Evolutionary conservation across 2,113 vertebrate species (phyloP).

Genomic region (Callopanchax toddi): DNA sequence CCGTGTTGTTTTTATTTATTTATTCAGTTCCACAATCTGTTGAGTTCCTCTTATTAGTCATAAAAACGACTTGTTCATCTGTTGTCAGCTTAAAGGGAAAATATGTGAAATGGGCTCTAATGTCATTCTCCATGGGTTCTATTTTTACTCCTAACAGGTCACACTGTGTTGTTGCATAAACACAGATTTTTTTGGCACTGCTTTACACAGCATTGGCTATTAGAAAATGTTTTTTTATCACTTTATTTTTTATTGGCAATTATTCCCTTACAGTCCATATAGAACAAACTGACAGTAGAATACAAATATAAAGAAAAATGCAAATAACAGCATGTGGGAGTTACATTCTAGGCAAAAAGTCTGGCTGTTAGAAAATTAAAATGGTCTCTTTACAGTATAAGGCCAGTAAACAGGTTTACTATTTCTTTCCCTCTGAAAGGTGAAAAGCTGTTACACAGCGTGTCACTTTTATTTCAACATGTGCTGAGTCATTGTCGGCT

Average conservation of each 20-base stretch:
- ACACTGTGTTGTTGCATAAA: too few species aligned
- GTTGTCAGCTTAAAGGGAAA: background rate
- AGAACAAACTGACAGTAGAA: too few species aligned
- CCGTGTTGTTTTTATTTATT: background rate
- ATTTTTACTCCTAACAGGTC: background rate
- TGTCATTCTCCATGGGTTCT: background rate
- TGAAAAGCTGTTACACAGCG: background rate
- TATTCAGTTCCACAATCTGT: background rate
- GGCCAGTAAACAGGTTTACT: background rate
- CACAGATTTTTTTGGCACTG: background rate
- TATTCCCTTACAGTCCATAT: too few species aligned
- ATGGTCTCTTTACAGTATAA: background rate
- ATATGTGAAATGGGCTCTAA: background rate
- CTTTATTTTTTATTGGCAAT: too few species aligned
- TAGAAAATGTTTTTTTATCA: too few species aligned
- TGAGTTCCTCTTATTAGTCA: too few species aligned
- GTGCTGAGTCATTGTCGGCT: background rate
- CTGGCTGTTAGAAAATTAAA: background rate
- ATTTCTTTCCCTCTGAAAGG: background rate
- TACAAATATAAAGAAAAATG: too few species aligned
- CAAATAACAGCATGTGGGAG: too few species aligned
- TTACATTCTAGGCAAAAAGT: too few species aligned
- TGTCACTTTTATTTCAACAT: slow-evolving; percentile 1
- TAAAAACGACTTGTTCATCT: background rate
- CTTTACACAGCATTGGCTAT: background rate